These are phyloP conservation scores for Callithrix jacchus DNA, from an alignment of 2,113 vertebrate species.

Conservation along the genomic window DNA sequence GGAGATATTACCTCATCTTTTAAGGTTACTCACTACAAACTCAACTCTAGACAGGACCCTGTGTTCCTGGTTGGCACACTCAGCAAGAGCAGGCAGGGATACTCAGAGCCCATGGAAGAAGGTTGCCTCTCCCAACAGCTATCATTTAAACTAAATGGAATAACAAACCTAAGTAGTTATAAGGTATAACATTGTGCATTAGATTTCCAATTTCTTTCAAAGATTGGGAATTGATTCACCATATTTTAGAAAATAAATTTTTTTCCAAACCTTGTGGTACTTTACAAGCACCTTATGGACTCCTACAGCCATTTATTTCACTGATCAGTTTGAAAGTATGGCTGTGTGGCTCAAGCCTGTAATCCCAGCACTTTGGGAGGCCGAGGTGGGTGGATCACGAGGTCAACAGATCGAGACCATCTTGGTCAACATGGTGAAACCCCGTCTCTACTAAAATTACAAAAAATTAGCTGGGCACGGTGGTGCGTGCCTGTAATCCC, in stretches of 20 bases:
- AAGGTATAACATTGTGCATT: neutral
- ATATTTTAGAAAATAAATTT: neutral
- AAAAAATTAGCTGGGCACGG: no score
- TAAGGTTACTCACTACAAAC: neutral
- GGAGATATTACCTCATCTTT: neutral
- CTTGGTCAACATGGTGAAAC: no score
- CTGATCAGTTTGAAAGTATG: neutral
- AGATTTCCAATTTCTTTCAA: neutral
- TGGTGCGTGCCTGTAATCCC: no score
- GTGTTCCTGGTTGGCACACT: neutral
- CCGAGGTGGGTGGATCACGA: no score
- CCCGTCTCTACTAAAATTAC: no score
- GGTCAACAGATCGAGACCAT: no score
- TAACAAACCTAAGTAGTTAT: neutral
- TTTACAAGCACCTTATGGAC: neutral
- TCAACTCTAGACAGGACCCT: neutral
- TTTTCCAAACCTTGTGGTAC: neutral
- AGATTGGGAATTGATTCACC: neutral
- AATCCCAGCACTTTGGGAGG: no score
- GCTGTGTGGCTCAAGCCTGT: no score
- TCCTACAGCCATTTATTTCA: neutral
- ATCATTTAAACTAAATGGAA: neutral
- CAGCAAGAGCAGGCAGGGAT: neutral
- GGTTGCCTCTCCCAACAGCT: neutral
- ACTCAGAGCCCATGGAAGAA: neutral